Evolutionary conservation across 1,140 invertebrate species (phyloP).

Genomic region (Diachasma alloeum): DNA sequence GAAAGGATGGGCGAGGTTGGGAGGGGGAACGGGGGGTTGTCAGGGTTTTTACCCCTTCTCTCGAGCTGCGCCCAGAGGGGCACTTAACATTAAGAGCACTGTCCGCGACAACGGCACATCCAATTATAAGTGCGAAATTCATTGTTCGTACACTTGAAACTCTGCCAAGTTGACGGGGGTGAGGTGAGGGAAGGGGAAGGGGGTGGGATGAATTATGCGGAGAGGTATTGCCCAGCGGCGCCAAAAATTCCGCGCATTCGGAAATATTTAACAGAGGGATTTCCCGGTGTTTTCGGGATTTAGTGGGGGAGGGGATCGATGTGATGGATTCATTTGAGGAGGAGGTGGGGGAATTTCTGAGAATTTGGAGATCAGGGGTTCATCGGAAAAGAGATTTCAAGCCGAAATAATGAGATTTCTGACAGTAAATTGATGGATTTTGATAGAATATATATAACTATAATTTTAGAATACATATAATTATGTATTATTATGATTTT

Average conservation of each 20-base stretch:
- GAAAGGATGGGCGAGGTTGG: not conserved
- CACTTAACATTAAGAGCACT: conserved; percentile 54
- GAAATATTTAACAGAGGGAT: not conserved
- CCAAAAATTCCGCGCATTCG: conserved; percentile 29
- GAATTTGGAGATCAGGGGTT: too few relatives aligned
- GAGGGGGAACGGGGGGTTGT: not conserved
- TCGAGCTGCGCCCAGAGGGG: conserved; percentile 21
- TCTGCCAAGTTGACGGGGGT: not conserved
- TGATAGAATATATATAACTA: too few relatives aligned
- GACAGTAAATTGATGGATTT: too few relatives aligned
- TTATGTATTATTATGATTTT: too few relatives aligned
- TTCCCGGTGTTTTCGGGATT: not conserved
- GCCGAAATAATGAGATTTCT: too few relatives aligned
- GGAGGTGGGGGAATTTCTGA: too few relatives aligned
- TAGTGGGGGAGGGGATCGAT: too few relatives aligned
- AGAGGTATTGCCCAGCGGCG: conserved; percentile 31
- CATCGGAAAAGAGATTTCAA: too few relatives aligned
- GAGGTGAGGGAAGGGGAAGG: not conserved
- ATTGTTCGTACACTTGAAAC: conserved; percentile 43
- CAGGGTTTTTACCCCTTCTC: not conserved
- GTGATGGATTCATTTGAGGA: too few relatives aligned
- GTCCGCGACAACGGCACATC: conserved; percentile 52
- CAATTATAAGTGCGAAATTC: conserved; percentile 62
- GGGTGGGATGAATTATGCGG: not conserved
- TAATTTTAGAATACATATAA: too few relatives aligned